Evolutionary conservation across 2,113 vertebrate species (phyloP), one percentile per base, ranked within the genome.

Genomic region (Oceanodroma tethys): DNA sequence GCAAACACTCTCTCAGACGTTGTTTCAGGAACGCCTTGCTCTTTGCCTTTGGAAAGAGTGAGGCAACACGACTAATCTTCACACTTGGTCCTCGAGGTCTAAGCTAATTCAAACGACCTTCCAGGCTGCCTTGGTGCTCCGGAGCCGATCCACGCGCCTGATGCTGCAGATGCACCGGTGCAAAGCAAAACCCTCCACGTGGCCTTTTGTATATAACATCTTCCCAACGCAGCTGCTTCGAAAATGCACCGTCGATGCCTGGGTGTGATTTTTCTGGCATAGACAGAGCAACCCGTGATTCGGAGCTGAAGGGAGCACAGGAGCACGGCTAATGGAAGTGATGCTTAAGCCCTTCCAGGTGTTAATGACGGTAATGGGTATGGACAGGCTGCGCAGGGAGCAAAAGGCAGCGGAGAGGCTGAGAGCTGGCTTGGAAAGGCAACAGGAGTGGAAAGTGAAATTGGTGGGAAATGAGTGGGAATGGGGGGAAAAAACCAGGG

Each of bases 401-500:
- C 6, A 26, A 94, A 58, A 78, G 66, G 84, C 42, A 42, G 19
- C 2, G 4, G 45, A 91, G 88, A 93, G 87, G 81, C 48, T 93
- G 76, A 80, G 48, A 84, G 81, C 26, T 19, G 67, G 22, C 38
- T 63, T 17, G 32, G 90, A 68, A 67, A 81, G 71, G 62, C 38
- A 27, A 22, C 13, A 32, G 52, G 42, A 70, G 22, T 10, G 7
- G 62, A 50, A 65, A 60, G 68, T 2, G 75, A 68, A 88, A 94
- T 50, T 10, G 53, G 26, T 65, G 53, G 53, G 52, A 82, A 90
- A 72, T 17, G 36, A 83, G 82, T 27, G 38, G 60, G 27, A 76
- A 88, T 0, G 2, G 34, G 32, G 17, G 4, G 1, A 32, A 7
- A 42, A 48, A 53, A 42, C 2, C 5, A 8, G 2, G 3, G 5